Evolutionary conservation across 2,888 invertebrate species (phyloP).

Genomic region (Ctenicera cuprea): DNA sequence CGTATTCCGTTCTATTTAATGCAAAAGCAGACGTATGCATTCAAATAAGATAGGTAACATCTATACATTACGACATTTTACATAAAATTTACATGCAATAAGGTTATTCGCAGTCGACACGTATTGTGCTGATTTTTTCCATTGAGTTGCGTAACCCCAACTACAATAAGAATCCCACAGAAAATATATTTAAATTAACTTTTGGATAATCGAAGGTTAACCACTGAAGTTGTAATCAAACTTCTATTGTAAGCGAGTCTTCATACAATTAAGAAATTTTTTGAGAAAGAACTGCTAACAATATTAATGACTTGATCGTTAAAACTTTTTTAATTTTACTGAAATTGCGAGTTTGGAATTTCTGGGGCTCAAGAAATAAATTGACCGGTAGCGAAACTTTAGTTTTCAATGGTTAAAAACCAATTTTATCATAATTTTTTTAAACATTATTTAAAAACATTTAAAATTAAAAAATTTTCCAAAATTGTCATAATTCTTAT

Average conservation of each 20-base stretch:
- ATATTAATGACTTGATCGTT: too few relatives aligned
- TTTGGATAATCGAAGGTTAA: not conserved
- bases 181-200: not conserved
- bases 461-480: too few relatives aligned
- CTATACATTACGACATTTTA: conserved; percentile 10
- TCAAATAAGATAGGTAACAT: conserved; percentile 7
- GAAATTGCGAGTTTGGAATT: too few relatives aligned
- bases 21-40: conserved; percentile 14
- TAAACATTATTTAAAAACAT: too few relatives aligned
- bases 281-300: too few relatives aligned
- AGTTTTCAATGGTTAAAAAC: too few relatives aligned
- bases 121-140: conserved; percentile 2
- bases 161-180: not conserved
- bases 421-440: too few relatives aligned
- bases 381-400: too few relatives aligned
- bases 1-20: conserved; percentile 14
- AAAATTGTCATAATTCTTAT: too few relatives aligned
- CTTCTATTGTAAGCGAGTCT: not conserved
- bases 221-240: not conserved
- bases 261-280: not conserved
- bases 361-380: too few relatives aligned
- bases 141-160: conserved; percentile 7
- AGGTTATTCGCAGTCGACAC: conserved; percentile 14
- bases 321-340: too few relatives aligned
- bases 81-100: conserved; percentile 30